phyloP scores from a whole-genome alignment of 1,140 invertebrate species.

The Plodia interpunctella region DNA sequence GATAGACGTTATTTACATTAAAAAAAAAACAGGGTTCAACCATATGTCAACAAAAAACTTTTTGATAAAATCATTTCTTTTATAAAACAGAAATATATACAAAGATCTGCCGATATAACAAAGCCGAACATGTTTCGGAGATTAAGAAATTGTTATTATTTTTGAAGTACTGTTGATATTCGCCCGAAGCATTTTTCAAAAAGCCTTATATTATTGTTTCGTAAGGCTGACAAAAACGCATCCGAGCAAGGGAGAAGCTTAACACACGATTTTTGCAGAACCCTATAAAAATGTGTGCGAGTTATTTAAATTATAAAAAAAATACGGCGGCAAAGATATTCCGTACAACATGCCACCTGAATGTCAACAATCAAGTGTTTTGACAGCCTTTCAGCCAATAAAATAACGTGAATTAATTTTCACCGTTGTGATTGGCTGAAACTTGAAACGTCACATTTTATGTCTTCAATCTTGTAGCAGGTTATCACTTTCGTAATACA shows the following conservation, averaged over 20 bases:
- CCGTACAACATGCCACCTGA: neutral
- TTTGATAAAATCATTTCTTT: constrained; percentile 26
- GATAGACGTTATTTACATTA: constrained; percentile 44
- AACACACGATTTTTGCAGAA: constrained; percentile 72
- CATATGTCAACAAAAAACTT: constrained; percentile 22
- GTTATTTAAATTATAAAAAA: neutral
- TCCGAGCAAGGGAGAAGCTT: constrained; percentile 29
- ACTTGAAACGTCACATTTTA: too few species aligned
- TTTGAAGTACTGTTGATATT: too few species aligned
- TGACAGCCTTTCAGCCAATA: too few species aligned
- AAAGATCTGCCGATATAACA: constrained; percentile 70
- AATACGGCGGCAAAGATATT: constrained; percentile 38
- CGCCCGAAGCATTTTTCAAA: constrained; percentile 59
- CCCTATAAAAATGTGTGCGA: constrained; percentile 72
- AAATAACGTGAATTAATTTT: too few species aligned
- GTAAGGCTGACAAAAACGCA: constrained; percentile 67
- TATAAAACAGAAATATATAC: constrained; percentile 67
- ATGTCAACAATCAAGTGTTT: too few species aligned
- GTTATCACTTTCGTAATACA: too few species aligned
- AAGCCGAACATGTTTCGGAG: constrained; percentile 49
- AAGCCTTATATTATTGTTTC: constrained; percentile 43
- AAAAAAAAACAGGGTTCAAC: constrained; percentile 26
- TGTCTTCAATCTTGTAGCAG: too few species aligned
- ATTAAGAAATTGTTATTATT: too few species aligned
- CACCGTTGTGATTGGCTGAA: too few species aligned